Evolutionary conservation across 53 echinoderm and acorn worm species (phyloP).

Genomic region (Mesocentrotus franciscanus): DNA sequence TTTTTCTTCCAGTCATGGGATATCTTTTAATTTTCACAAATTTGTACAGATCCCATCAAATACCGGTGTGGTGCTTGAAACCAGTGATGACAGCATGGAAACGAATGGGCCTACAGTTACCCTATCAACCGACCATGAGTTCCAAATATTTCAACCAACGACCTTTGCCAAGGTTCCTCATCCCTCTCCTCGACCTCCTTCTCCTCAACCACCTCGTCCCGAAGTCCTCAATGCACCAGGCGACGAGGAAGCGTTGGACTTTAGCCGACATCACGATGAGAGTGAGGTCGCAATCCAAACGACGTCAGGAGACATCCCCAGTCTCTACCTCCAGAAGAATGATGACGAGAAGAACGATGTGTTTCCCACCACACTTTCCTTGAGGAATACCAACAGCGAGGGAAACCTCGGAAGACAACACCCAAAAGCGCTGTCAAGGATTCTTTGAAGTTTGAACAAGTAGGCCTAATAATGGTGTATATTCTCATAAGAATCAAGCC

Average conservation of each 20-base stretch:
- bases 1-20: too few species aligned
- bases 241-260: neutral
- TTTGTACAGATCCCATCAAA: neutral
- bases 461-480: neutral
- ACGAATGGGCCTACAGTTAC: neutral
- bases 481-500: neutral
- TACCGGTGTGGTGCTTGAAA: neutral
- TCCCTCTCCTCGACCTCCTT: neutral
- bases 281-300: neutral
- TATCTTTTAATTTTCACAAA: too few species aligned
- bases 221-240: neutral
- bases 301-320: neutral
- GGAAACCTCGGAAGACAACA: neutral
- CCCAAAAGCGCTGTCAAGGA: slow-evolving; percentile 19
- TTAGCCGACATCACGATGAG: neutral
- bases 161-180: neutral
- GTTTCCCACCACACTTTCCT: neutral
- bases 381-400: neutral
- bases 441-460: neutral
- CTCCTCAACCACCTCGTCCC: neutral
- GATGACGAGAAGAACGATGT: neutral
- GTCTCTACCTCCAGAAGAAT: neutral
- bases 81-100: neutral
- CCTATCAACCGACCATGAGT: neutral
- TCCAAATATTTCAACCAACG: neutral